phyloP scores from a whole-genome alignment of 1,140 invertebrate genomes.

The Penaeus chinensis region DNA sequence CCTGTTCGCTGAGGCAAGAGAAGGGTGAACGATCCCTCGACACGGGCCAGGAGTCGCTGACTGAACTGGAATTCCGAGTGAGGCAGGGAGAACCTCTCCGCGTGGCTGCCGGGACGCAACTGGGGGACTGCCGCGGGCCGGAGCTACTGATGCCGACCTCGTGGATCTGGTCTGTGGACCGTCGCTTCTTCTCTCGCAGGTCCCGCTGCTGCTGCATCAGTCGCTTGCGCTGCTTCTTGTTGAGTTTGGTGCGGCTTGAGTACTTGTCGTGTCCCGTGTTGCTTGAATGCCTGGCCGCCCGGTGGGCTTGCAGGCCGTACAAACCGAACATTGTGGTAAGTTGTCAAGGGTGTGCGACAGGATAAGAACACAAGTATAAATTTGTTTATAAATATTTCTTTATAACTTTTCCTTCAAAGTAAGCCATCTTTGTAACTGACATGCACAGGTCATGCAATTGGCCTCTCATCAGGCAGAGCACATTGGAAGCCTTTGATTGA shows the following conservation, averaged over 20 bases:
- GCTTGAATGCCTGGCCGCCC: slow-evolving; percentile 5
- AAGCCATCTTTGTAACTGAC: too few species aligned
- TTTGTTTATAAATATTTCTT: not conserved
- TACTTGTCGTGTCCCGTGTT: slow-evolving; percentile 42
- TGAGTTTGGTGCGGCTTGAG: slow-evolving; percentile 35
- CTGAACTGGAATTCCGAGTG: slow-evolving; percentile 25
- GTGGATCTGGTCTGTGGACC: not conserved
- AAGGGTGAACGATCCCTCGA: slow-evolving; percentile 43
- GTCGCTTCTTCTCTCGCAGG: slow-evolving; percentile 26
- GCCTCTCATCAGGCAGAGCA: too few species aligned
- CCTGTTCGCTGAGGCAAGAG: slow-evolving; percentile 11
- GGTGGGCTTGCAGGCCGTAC: slow-evolving; percentile 47
- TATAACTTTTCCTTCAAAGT: not conserved
- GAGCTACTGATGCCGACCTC: not conserved
- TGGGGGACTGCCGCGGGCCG: not conserved
- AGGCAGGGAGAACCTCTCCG: slow-evolving; percentile 33
- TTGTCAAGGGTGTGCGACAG: not conserved
- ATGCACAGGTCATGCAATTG: too few species aligned
- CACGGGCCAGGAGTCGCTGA: slow-evolving; percentile 36
- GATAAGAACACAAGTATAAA: not conserved
- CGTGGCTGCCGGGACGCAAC: slow-evolving; percentile 22
- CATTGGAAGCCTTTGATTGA: too few species aligned
- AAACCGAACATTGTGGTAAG: slow-evolving; percentile 37
- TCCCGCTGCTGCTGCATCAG: slow-evolving; percentile 46
- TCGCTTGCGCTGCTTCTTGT: slow-evolving; percentile 46